A percentile compares a stretch with the other conserved stretches of the same genome.
These are phyloP conservation scores for Amblyopsis hoosieri DNA, from an alignment of 2,797 vertebrate genomes.

Conservation along the genomic window DNA sequence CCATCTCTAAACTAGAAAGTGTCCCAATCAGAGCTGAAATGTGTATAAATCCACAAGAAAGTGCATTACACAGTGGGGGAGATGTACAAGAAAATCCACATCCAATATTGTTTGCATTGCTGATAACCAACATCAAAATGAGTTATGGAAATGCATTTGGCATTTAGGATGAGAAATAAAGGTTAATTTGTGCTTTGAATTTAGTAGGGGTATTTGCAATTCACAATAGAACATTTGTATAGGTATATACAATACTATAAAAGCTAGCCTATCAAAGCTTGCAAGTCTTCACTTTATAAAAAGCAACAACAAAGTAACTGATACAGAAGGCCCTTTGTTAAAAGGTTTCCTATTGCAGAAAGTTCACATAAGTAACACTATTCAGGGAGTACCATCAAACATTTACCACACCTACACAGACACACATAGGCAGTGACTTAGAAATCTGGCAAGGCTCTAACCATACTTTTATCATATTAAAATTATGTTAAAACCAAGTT, in stretches of 20 bases:
- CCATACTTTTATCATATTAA: slow-evolving; percentile 19
- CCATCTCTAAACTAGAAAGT: slow-evolving; percentile 47
- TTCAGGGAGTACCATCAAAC: slow-evolving; percentile 72
- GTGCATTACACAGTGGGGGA: slow-evolving; percentile 71
- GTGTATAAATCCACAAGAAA: slow-evolving; percentile 70
- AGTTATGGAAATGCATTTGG: slow-evolving; percentile 73
- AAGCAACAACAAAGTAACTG: slow-evolving; percentile 62
- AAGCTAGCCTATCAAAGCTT: slow-evolving; percentile 69
- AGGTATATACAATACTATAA: slow-evolving; percentile 69
- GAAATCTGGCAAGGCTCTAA: slow-evolving; percentile 53
- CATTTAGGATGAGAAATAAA: slow-evolving; percentile 66
- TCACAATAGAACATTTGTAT: slow-evolving; percentile 72
- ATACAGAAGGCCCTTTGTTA: slow-evolving; percentile 67
- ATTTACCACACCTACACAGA: slow-evolving; percentile 65
- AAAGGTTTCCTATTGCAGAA: slow-evolving; percentile 71
- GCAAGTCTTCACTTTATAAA: slow-evolving; percentile 68
- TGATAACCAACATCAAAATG: slow-evolving; percentile 47
- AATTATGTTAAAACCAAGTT: slow-evolving; percentile 34
- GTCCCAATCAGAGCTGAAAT: slow-evolving; percentile 57
- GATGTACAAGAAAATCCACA: slow-evolving; percentile 53
- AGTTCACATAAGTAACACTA: slow-evolving; percentile 62
- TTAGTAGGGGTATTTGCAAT: slow-evolving; percentile 43
- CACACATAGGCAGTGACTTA: slow-evolving; percentile 65
- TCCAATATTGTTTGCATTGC: slow-evolving; percentile 63
- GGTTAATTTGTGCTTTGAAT: slow-evolving; percentile 73